These are phyloP conservation scores for Drosophila maculinotata DNA, from an alignment of 2,888 invertebrate species.

Conservation along the genomic window DNA sequence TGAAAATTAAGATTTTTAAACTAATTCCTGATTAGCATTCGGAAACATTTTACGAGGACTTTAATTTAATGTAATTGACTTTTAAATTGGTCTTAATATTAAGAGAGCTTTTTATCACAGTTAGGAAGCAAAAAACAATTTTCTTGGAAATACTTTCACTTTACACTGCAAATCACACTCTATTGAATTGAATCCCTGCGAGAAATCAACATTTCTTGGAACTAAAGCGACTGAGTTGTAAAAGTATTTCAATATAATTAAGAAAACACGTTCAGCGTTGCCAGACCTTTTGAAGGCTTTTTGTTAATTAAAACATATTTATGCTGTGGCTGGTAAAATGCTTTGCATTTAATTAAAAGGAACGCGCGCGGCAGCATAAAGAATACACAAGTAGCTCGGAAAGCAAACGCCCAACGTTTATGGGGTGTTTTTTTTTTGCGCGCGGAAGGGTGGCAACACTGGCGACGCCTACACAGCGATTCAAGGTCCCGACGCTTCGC, in stretches of 20 bases:
- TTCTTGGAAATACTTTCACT: no score
- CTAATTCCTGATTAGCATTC: no score
- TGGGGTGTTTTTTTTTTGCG: not conserved
- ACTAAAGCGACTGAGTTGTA: not conserved
- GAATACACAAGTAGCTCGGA: conserved; percentile 30
- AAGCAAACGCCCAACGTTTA: conserved; percentile 6
- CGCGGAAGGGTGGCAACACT: conserved; percentile 16
- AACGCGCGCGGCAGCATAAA: conserved; percentile 39
- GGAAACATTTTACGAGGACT: no score
- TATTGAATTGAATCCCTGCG: not conserved
- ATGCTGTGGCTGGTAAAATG: conserved; percentile 40
- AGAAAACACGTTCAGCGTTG: conserved; percentile 12
- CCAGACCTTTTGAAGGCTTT: conserved; percentile 6
- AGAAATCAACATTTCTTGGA: not conserved
- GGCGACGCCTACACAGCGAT: conserved; percentile 63
- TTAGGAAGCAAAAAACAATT: no score
- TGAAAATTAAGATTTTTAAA: no score
- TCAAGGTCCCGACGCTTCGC: conserved; percentile 66
- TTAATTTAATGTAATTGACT: no score
- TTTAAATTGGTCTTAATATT: no score
- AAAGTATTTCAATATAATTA: conserved; percentile 3
- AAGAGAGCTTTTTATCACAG: no score
- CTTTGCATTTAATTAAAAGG: conserved; percentile 48
- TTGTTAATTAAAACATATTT: conserved; percentile 48
- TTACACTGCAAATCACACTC: no score